Evolutionary conservation across 1,140 invertebrate genomes (phyloP), one percentile per base, ranked within the genome.

Genomic region (Philopotamus ludificatus): DNA sequence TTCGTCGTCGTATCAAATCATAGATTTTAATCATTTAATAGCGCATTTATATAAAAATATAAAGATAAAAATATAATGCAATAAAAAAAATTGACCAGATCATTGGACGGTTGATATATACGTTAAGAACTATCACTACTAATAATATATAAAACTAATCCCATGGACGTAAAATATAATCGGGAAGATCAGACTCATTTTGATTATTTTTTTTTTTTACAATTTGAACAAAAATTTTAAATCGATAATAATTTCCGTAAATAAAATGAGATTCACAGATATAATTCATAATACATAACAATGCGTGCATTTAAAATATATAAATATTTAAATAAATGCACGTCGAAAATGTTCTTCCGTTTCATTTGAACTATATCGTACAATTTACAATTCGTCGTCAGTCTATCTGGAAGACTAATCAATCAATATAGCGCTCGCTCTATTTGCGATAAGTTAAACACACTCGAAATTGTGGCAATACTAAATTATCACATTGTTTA

Each of bases 71-170:
- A n/a, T n/a, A n/a, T n/a, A n/a, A n/a, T n/a, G n/a, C n/a, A n/a
- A 53, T 23, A 59, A 9, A 45, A 51, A 18, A 60, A 59, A 42
- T 66, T 70, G 68, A 70, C 68, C 68, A 70, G 68, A 70, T 21
- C 54, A 63, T 66, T 70, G 68, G 68, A 70, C 68, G 68, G 68
- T 70, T 66, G 2, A 45, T 49, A 61, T 21, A 68, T 62, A 44
- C 41, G n/a, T 18, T 4, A 49, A 49, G 12, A 18, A 2, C 21
- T 49, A 4, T 2, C 15, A 49, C 3, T 49, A 18, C 10, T 4
- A 2, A 3, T 10, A 10, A 3, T 15, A 9, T 44, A 12, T 2
- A 21, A 18, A 49, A 49, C 16, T 8, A 47, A 49, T 49, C 20
- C 20, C 47, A 49, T 34, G 28, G 4, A 34, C 28, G 28, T 34